Base-by-base conservation (phyloP, 2,888 invertebrate genomes). In the Ypsolopha sequella region DNA sequence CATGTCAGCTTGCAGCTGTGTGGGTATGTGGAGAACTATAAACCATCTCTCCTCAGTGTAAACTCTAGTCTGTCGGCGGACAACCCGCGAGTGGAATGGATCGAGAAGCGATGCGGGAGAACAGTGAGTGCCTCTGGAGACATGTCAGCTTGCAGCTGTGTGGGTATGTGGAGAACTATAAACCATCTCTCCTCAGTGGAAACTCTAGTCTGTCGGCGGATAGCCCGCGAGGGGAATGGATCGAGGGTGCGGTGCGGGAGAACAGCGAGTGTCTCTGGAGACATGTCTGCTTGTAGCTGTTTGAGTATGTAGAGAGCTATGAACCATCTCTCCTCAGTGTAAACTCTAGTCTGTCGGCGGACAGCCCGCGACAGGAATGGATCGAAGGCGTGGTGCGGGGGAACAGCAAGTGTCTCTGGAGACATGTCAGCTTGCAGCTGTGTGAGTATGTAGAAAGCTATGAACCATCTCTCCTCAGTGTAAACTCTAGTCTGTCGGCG, bases 41-140 rank as follows among this genome's bases (percentile, higher is more conserved):
- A 24, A 24, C 24, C 24, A 24, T 24, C 24, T 24, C 24, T 24
- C 24, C 24, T 24, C 24, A 24, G 24, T 24, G 24, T 24, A 24
- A 24, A 24, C 56, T 76, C 73, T 59, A 66, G 73, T 13, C 68
- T 78, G 0, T 74, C 77, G 36, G 68, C 68, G 52, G 80, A 84
- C 33, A 62, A 51, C 0, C 77, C 76, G 50, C 60, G 85, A 1
- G 82, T 82, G 56, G 79, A 80, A 13, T 86, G 85, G 85, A 84
- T 86, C 41, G 82, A 84, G 36, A 84, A 85, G 85, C 85, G 0
- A 84, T 86, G 85, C 76, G 81, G 2, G 84, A 85, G 53, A 84
- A 85, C 63, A 84, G 80, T n/a, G 84, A 85, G 57, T 78, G 79
- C 2, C 72, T 86, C 0, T 85, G 85, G 85, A 61, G 85, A 36